A percentile compares a stretch with the other conserved stretches of the same genome.
These are phyloP conservation scores for Schlechtendalia chinensis DNA, from an alignment of 1,140 invertebrate species.

Conservation along the genomic window DNA sequence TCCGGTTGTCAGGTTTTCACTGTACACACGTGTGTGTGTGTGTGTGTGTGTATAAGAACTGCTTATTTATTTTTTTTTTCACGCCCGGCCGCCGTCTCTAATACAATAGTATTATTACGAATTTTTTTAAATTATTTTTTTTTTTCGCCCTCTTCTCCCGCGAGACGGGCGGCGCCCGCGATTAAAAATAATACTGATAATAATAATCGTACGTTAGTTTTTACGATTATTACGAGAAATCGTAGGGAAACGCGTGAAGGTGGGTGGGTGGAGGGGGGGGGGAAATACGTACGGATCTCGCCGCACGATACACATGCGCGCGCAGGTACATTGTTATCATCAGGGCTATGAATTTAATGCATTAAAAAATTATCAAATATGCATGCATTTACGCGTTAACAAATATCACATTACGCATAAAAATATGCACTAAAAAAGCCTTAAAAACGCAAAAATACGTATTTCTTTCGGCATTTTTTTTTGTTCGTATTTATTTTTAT, in stretches of 20 bases:
- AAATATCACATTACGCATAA: too few relatives aligned
- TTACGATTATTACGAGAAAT: conserved; percentile 21
- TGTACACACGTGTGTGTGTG: not conserved
- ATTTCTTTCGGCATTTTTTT: too few relatives aligned
- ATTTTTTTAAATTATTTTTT: not conserved
- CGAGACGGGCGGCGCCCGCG: not conserved
- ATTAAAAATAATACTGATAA: too few relatives aligned
- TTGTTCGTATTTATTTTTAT: too few relatives aligned
- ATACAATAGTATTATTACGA: conserved; percentile 30
- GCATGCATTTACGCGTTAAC: too few relatives aligned
- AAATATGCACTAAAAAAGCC: too few relatives aligned
- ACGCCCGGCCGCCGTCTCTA: conserved; percentile 24
- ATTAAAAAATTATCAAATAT: too few relatives aligned
- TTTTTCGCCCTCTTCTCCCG: not conserved
- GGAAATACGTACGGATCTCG: not conserved
- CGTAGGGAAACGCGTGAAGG: not conserved
- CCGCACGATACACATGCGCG: not conserved
- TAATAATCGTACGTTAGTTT: conserved; percentile 6
- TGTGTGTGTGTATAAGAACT: not conserved
- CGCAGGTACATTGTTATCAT: not conserved
- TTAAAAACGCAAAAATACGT: too few relatives aligned
- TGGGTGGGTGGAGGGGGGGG: too few relatives aligned
- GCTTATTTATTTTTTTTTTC: conserved; percentile 34
- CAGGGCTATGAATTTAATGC: too few relatives aligned
- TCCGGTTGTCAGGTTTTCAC: conserved; percentile 39